Percentiles rank a stretch among this genome's conserved stretches.
phyloP scores from a whole-genome alignment of 2,888 invertebrate genomes.

The Mythimna loreyi region DNA sequence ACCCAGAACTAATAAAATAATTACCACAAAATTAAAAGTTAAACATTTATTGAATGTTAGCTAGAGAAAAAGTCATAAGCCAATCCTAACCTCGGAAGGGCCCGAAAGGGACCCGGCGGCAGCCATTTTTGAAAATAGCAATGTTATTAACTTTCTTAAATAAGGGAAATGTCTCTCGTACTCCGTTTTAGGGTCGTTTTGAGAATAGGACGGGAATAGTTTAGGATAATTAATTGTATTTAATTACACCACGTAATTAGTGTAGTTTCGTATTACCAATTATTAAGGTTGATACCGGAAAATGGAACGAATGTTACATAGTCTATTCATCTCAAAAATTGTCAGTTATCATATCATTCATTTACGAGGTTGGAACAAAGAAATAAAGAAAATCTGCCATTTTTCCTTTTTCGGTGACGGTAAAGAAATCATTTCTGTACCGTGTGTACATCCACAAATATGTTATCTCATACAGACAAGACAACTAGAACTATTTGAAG shows the following conservation, averaged over 20 bases:
- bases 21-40: background rate
- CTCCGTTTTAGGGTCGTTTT: slow-evolving; percentile 31
- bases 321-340: too few relatives aligned
- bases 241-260: background rate
- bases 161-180: slow-evolving; percentile 31
- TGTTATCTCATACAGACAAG: too few relatives aligned
- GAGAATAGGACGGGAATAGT: background rate
- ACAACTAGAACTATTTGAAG: too few relatives aligned
- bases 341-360: too few relatives aligned
- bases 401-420: too few relatives aligned
- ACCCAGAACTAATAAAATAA: too few relatives aligned
- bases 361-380: too few relatives aligned
- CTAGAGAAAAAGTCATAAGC: slow-evolving; percentile 4
- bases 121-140: slow-evolving; percentile 17
- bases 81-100: slow-evolving; percentile 30
- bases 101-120: slow-evolving; percentile 14
- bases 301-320: too few relatives aligned
- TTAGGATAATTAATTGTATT: background rate
- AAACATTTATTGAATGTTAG: slow-evolving; percentile 7
- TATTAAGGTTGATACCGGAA: too few relatives aligned
- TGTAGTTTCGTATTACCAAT: background rate
- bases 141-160: slow-evolving; percentile 35
- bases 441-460: too few relatives aligned
- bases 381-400: background rate
- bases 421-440: too few relatives aligned